Evolutionary conservation across 2,888 invertebrate species (phyloP).

Genomic region (Rhagonycha lutea): DNA sequence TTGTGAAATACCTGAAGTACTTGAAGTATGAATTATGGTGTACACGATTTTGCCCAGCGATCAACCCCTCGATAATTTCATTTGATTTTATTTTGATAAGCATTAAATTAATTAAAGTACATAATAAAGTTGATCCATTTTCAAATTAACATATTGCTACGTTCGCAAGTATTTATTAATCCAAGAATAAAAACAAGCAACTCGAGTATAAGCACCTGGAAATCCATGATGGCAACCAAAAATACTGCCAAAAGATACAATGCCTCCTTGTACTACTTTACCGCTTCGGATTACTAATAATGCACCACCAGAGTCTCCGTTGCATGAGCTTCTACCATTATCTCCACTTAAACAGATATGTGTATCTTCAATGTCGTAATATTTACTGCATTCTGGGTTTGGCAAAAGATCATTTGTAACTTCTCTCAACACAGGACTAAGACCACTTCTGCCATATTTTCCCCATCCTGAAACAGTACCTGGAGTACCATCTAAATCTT

Average conservation of each 20-base stretch:
- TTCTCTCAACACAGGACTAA: conserved; percentile 53
- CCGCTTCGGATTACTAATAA: background rate
- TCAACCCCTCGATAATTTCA: too few relatives aligned
- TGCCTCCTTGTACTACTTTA: conserved; percentile 39
- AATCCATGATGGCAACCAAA: conserved; percentile 52
- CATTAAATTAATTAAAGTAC: background rate
- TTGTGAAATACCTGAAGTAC: too few relatives aligned
- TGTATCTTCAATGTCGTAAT: conserved; percentile 50
- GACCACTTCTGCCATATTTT: conserved; percentile 47
- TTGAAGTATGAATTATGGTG: too few relatives aligned
- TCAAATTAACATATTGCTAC: background rate
- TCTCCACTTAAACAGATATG: conserved; percentile 58
- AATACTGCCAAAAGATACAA: conserved; percentile 46
- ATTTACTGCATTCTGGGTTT: conserved; percentile 54
- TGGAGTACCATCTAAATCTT: conserved; percentile 48
- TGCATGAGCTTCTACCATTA: conserved; percentile 56
- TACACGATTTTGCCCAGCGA: too few relatives aligned
- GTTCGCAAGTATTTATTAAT: conserved; percentile 31
- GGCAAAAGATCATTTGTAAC: conserved; percentile 53
- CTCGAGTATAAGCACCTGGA: conserved; percentile 52
- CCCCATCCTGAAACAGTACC: conserved; percentile 59
- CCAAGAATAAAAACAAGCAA: conserved; percentile 48
- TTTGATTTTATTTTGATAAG: background rate
- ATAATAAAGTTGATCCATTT: background rate
- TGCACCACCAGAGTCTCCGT: conserved; percentile 55